A percentile compares a stretch with the other conserved stretches of the same genome.
Evolutionary conservation across 2,888 invertebrate species (phyloP).

Genomic region (Aspidiotus rigidus): DNA sequence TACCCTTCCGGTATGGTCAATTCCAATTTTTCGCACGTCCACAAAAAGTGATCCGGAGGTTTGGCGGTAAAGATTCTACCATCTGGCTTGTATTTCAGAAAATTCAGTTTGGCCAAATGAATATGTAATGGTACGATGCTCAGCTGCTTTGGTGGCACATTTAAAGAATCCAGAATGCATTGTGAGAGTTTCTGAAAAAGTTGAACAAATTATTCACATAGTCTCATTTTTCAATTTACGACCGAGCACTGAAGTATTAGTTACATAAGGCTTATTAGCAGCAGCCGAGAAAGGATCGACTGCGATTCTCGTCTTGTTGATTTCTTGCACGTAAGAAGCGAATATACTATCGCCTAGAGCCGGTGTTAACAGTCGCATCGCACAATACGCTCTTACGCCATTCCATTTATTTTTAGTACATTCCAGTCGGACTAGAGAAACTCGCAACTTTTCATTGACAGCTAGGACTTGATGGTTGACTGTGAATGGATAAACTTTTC

Average conservation of each 20-base stretch:
- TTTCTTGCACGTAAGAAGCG: background rate
- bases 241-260: too few relatives aligned
- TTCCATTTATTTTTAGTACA: conserved; percentile 27
- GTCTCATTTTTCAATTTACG: too few relatives aligned
- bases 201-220: too few relatives aligned
- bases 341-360: conserved; percentile 12
- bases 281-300: conserved; percentile 14
- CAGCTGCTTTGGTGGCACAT: background rate
- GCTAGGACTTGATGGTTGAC: background rate
- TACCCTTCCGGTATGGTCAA: conserved; percentile 17
- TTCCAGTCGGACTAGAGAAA: conserved; percentile 7
- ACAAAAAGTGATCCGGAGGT: conserved; percentile 21
- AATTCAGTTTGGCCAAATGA: conserved; percentile 9
- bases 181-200: conserved; percentile 8
- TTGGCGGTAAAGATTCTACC: conserved; percentile 6
- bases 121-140: conserved; percentile 17
- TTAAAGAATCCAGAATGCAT: conserved; percentile 8
- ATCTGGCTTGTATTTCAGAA: background rate
- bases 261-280: background rate
- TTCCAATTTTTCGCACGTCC: conserved; percentile 17
- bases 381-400: conserved; percentile 10
- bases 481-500: background rate
- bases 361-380: conserved; percentile 12
- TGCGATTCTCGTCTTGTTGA: background rate
- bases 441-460: conserved; percentile 14